Percentiles rank a stretch among this genome's conserved stretches.
Conservation (phyloP, 2,888 invertebrate genomes). For the Carterocephalus palaemon region DNA sequence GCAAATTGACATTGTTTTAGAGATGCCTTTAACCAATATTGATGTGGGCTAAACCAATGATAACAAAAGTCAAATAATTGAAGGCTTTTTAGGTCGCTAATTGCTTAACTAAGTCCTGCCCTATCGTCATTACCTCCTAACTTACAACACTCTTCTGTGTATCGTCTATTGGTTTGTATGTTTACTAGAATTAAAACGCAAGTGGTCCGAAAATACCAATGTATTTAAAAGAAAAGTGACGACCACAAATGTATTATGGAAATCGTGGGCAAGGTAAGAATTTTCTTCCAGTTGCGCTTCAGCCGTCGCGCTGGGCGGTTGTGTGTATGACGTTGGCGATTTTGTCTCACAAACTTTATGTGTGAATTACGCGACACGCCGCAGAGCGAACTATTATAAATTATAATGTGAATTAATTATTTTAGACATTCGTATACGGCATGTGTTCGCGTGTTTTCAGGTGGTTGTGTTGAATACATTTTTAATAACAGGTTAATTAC, state of each 20-base stretch:
- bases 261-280: conserved; percentile 11
- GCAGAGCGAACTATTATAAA: conserved; percentile 13
- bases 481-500: conserved; percentile 11
- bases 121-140: not conserved
- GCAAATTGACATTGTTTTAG: no score
- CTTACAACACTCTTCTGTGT: not conserved
- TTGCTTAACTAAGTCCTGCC: conserved; percentile 12
- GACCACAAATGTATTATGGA: not conserved
- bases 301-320: conserved; percentile 54
- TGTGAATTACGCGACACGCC: conserved; percentile 37
- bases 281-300: conserved; percentile 45
- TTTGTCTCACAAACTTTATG: conserved; percentile 52
- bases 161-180: not conserved
- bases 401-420: conserved; percentile 23
- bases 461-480: conserved; percentile 2
- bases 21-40: no score
- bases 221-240: not conserved
- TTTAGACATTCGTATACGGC: conserved; percentile 1
- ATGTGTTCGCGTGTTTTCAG: conserved; percentile 19
- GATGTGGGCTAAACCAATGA: no score
- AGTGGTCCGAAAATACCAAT: not conserved
- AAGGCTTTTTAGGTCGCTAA: no score
- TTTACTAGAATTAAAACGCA: not conserved
- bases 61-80: no score
- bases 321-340: conserved; percentile 44